Percentiles rank a stretch among this genome's conserved stretches.
phyloP scores from a whole-genome alignment of 1,140 invertebrate genomes.

The Dendroctonus ponderosae region DNA sequence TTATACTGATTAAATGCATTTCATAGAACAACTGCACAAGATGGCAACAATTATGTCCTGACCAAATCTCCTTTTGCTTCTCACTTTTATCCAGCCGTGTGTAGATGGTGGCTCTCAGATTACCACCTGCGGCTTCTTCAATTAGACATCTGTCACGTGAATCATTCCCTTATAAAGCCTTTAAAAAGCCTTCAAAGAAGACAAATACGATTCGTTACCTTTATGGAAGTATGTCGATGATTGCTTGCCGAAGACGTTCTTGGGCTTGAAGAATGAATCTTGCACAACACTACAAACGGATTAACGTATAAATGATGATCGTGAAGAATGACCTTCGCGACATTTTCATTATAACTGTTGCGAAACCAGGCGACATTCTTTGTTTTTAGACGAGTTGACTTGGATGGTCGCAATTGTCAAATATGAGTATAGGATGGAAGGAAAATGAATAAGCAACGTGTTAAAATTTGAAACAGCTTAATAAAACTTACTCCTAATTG shows the following conservation, averaged over 20 bases:
- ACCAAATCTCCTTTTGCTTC: neutral
- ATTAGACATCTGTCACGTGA: constrained; percentile 20
- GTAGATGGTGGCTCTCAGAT: neutral
- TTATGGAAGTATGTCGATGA: constrained; percentile 16
- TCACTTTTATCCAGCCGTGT: neutral
- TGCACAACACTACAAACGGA: constrained; percentile 15
- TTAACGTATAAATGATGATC: constrained; percentile 23
- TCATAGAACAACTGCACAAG: too few relatives aligned
- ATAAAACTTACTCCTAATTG: too few relatives aligned
- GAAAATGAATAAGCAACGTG: too few relatives aligned
- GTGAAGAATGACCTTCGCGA: constrained; percentile 40
- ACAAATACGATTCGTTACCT: constrained; percentile 11
- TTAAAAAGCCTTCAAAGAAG: constrained; percentile 1
- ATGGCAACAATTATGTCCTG: too few relatives aligned
- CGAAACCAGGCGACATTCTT: constrained; percentile 44
- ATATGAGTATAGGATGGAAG: too few relatives aligned
- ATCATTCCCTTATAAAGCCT: neutral
- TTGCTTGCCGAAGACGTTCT: constrained; percentile 9
- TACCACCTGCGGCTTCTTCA: constrained; percentile 7
- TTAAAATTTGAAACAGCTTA: too few relatives aligned
- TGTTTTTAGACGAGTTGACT: constrained; percentile 38
- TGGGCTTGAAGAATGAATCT: constrained; percentile 9
- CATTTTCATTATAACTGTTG: constrained; percentile 29
- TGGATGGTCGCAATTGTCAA: constrained; percentile 13
- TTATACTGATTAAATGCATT: too few relatives aligned